Evolutionary conservation across 2,888 invertebrate genomes (phyloP).

Genomic region (Catotricha subobsoleta): DNA sequence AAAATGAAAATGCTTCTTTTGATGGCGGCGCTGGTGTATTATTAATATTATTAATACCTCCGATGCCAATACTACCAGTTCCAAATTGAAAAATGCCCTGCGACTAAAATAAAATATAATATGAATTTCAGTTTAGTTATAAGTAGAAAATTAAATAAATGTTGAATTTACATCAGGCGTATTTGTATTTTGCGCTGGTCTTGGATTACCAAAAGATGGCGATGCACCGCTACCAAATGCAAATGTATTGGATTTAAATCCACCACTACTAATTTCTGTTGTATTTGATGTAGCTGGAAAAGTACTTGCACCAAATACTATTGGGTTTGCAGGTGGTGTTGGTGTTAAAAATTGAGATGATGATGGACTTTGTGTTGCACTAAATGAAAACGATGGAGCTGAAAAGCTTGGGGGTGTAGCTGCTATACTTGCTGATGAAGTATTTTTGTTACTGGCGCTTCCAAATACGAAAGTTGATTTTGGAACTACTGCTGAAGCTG

Average conservation of each 20-base stretch:
- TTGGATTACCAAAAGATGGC: neutral
- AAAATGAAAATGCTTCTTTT: neutral
- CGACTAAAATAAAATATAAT: neutral
- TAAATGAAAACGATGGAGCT: neutral
- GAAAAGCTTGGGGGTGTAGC: neutral
- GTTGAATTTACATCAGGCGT: too few relatives aligned
- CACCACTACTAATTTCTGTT: neutral
- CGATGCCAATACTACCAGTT: neutral
- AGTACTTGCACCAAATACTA: neutral
- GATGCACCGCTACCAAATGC: neutral
- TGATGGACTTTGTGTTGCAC: too few relatives aligned
- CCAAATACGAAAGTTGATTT: neutral
- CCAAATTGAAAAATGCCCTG: conserved; percentile 4
- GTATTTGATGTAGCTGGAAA: neutral
- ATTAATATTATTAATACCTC: too few relatives aligned
- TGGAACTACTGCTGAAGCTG: too few relatives aligned
- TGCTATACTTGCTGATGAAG: neutral
- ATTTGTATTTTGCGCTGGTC: too few relatives aligned
- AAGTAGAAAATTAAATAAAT: too few relatives aligned
- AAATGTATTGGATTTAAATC: neutral
- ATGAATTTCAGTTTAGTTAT: too few relatives aligned
- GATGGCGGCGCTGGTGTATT: neutral
- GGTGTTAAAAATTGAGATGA: too few relatives aligned
- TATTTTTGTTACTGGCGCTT: neutral
- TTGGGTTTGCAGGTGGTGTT: too few relatives aligned